phyloP scores from a whole-genome alignment of 2,888 invertebrate genomes.

The Caenorhabditis parvicauda region DNA sequence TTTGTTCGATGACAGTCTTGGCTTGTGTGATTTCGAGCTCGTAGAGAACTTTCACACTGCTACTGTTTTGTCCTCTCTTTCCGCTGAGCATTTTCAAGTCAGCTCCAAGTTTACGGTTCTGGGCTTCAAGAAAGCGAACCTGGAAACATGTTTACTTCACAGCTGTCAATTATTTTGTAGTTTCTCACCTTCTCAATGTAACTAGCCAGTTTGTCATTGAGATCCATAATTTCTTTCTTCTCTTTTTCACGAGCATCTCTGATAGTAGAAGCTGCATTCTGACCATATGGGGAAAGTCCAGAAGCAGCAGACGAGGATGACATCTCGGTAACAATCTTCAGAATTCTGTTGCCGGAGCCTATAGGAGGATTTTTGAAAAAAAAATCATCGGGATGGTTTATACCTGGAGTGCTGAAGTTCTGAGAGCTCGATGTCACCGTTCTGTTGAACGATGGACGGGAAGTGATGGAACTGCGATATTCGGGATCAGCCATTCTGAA shows the following conservation, averaged over 20 bases:
- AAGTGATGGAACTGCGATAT: constrained; percentile 49
- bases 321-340: constrained; percentile 61
- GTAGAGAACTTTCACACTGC: constrained; percentile 48
- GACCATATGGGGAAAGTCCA: constrained; percentile 38
- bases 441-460: constrained; percentile 47
- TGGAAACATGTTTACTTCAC: constrained; percentile 9
- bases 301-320: constrained; percentile 25
- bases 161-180: constrained; percentile 2
- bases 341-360: constrained; percentile 45
- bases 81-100: constrained; percentile 59
- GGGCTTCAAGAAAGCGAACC: constrained; percentile 63
- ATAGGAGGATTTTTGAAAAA: neutral
- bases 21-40: constrained; percentile 38
- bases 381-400: neutral
- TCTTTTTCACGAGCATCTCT: constrained; percentile 65
- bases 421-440: constrained; percentile 30
- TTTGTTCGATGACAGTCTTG: constrained; percentile 49
- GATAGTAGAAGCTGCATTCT: constrained; percentile 64
- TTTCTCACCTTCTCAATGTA: constrained; percentile 66
- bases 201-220: constrained; percentile 67
- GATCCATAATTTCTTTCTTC: constrained; percentile 67
- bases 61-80: constrained; percentile 60
- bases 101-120: constrained; percentile 62
- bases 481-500: constrained; percentile 33
- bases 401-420: constrained; percentile 31